Base-by-base conservation (phyloP, 2,888 invertebrate genomes). In the Oligia latruncula region DNA sequence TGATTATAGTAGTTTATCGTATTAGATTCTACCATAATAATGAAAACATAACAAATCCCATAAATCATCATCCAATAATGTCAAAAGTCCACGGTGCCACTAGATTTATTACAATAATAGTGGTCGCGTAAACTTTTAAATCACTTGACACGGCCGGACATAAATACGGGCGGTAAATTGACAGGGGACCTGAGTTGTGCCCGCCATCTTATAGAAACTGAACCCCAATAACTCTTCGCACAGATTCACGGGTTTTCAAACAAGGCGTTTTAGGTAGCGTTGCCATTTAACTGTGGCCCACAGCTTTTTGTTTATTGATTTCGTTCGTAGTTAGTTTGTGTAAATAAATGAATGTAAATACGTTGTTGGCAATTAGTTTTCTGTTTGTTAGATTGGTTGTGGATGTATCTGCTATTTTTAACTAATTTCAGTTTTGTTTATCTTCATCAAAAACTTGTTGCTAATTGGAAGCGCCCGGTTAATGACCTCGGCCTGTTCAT, bases 221-320 rank as follows among this genome's bases (percentile, higher is more conserved):
- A 91, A 95, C 95, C 95, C 93, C 92, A 93, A 95, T 95, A 95
- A 94, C 89, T 95, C 94, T 92, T 86, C 72, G 81, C 86, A 86
- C 90, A 91, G 93, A 93, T 95, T 95, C 95, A 94, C 92, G 93
- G 93, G 93, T 93, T 94, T 92, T 91, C 93, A 91, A 94, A 94
- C 92, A 91, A 91, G 85, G 92, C 90, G 92, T 93, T 94, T 92
- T 90, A 92, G 90, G 91, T 88, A 91, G 92, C 90, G 92, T 90
- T 90, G 87, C 88, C 85, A 89, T 90, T 91, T 90, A 89, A 85
- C 71, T 74, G 87, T 71, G 71, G 70, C 65, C 64, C 60, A 35
- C 66, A 23, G 65, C 58, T 71, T 79, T 81, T 79, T 87, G 84
- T 83, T 86, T 82, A 85, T 85, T 81, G 80, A 74, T 81, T 81